Conservation (phyloP, 2,113 vertebrate species). For the Carettochelys insculpta region DNA sequence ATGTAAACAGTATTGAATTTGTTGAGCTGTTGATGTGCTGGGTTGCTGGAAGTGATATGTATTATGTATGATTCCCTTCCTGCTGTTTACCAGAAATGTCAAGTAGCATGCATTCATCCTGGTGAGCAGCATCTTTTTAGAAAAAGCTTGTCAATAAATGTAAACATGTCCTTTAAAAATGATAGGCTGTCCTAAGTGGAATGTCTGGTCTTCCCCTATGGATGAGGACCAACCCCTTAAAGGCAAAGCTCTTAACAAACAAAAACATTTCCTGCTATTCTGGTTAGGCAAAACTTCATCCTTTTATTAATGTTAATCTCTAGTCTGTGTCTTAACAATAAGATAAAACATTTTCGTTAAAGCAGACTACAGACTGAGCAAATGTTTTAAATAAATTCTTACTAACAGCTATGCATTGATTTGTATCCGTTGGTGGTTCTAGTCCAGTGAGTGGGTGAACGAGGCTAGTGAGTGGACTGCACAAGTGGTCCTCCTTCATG, state of each 20-base stretch:
- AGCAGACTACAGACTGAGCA: not conserved
- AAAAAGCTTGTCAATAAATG: not conserved
- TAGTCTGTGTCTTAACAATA: not conserved
- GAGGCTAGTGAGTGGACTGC: too few relatives aligned
- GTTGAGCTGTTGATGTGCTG: not conserved
- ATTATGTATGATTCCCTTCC: not conserved
- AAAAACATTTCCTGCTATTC: not conserved
- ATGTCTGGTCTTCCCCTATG: not conserved
- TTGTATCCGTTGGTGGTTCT: too few relatives aligned
- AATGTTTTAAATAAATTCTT: not conserved
- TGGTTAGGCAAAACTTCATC: not conserved
- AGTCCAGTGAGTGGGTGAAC: too few relatives aligned
- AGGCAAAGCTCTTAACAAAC: not conserved
- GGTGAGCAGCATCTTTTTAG: not conserved
- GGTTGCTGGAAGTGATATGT: not conserved
- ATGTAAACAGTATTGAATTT: not conserved
- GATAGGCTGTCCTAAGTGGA: rapidly evolving
- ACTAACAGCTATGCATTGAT: not conserved
- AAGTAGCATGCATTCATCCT: rapidly evolving
- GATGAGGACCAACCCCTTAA: not conserved
- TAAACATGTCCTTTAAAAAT: not conserved
- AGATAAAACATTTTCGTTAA: not conserved
- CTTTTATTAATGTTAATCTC: not conserved
- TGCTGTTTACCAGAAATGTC: not conserved
- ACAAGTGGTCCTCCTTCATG: too few relatives aligned